Conservation (phyloP, 2,888 invertebrate genomes). For the Zootermopsis nevadensis region DNA sequence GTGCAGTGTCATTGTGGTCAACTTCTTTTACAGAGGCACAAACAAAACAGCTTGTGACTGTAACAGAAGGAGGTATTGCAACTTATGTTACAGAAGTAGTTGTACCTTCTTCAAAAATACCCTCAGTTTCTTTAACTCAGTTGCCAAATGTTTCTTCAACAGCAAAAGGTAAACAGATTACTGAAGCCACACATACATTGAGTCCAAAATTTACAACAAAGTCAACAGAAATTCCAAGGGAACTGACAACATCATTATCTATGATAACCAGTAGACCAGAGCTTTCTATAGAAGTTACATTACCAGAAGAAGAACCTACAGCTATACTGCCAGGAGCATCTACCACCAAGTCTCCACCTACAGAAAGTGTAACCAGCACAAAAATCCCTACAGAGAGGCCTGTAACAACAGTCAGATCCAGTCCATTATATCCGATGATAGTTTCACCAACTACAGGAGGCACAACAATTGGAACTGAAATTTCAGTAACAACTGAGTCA, state of each 20-base stretch:
- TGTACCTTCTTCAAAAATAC: slow-evolving; percentile 41
- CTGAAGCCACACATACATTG: slow-evolving; percentile 29
- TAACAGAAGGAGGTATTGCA: slow-evolving; percentile 13
- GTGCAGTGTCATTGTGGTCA: not conserved
- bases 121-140: slow-evolving; percentile 33
- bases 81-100: slow-evolving; percentile 15
- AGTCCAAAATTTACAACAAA: not conserved
- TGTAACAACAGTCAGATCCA: slow-evolving; percentile 25
- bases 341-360: slow-evolving; percentile 3
- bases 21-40: not conserved
- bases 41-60: not conserved
- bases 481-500: not conserved
- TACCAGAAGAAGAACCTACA: slow-evolving; percentile 8
- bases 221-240: not conserved
- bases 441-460: not conserved
- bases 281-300: slow-evolving; percentile 2
- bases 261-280: slow-evolving; percentile 41
- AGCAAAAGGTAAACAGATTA: slow-evolving; percentile 33
- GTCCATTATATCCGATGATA: not conserved
- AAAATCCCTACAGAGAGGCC: not conserved
- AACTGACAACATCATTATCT: slow-evolving; percentile 43
- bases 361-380: not conserved
- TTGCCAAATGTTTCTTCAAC: slow-evolving; percentile 28
- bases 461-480: not conserved
- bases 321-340: slow-evolving; percentile 27